phyloP scores from a whole-genome alignment of 2,797 vertebrate genomes.

The Hippoglossus hippoglossus region DNA sequence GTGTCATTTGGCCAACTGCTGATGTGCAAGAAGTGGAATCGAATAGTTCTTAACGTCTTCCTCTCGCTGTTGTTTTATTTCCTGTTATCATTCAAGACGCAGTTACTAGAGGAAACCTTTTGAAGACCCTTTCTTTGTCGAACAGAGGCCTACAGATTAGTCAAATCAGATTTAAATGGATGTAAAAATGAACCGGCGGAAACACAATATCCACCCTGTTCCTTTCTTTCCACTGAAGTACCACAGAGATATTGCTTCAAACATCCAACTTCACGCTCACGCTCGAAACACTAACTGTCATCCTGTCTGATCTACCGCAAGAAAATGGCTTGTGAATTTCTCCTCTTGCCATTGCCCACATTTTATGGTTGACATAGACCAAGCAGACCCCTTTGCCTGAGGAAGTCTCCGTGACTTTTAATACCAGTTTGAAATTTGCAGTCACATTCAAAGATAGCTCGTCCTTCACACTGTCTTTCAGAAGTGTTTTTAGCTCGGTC shows the following conservation, averaged over 20 bases:
- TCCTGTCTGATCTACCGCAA: slow-evolving; percentile 8
- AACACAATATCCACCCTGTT: slow-evolving; percentile 24
- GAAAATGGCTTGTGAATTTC: slow-evolving; percentile 21
- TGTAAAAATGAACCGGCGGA: slow-evolving; percentile 41
- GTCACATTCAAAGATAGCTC: slow-evolving; percentile 4
- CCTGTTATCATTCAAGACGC: slow-evolving; percentile 39
- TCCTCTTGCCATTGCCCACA: background rate
- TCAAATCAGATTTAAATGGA: slow-evolving; percentile 56
- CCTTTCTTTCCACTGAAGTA: slow-evolving; percentile 33
- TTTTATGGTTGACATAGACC: slow-evolving; percentile 9
- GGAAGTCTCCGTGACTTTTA: slow-evolving; percentile 6
- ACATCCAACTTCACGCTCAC: slow-evolving; percentile 24
- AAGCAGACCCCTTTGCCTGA: background rate
- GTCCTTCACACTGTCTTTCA: slow-evolving; percentile 2
- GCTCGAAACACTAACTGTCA: slow-evolving; percentile 9
- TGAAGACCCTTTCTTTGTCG: slow-evolving; percentile 16
- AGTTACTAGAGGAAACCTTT: slow-evolving; percentile 44
- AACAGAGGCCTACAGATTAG: slow-evolving; percentile 26
- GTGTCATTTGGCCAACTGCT: slow-evolving; percentile 60
- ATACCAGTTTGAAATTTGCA: slow-evolving; percentile 5
- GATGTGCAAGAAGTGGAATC: slow-evolving; percentile 51
- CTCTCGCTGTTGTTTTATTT: slow-evolving; percentile 42
- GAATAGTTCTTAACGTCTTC: slow-evolving; percentile 50
- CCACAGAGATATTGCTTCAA: slow-evolving; percentile 14
- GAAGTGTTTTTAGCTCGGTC: background rate